Evolutionary conservation across 2,113 vertebrate genomes (phyloP), one percentile per base, ranked within the genome.

Genomic region (Osmerus eperlanus): DNA sequence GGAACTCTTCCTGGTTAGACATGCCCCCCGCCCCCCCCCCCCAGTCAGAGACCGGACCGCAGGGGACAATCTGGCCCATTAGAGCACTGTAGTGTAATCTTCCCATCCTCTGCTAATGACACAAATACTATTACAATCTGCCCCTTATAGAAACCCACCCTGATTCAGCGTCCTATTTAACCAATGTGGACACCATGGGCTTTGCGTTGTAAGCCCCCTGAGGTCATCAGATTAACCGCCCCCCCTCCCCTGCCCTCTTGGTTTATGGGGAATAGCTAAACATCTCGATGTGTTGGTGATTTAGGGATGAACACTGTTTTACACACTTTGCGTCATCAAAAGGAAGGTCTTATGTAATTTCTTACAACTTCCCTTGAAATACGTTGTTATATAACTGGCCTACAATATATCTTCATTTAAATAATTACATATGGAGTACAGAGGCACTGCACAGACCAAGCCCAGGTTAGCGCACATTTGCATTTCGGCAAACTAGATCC

Each of bases 31-130:
- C 41, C 21, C 21, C 21, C 21, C 21, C 41, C 41, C 9, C 41
- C 41, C 11, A 9, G 41, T 47, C 41, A 36, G 32, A 7, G 4
- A 36, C 32, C 9, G 7, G 41, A 11, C 41, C 41, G 2, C 41
- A 21, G 64, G 36, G 19, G 64, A n/a, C 55, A 63, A 28, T 53
- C 59, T 47, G 70, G 62, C 16, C 59, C 70, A 71, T 75, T 75
- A 73, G 76, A 60, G 62, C 64, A 67, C 53, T 67, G 64, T 67
- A 55, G 72, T 21, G 52, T 79, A 70, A 67, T 53, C 71, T 61
- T 54, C n/a, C 28, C 11, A 12, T 12, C 18, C 64, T 47, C 19
- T 41, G 15, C 41, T 65, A 65, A 65, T 23, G 32, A 52, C 32
- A 47, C 36, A 19, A 65, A 65, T 19, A 65, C 64, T 47, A 51